Percentiles rank a stretch among this genome's conserved stretches.
Conservation (phyloP, 1,140 invertebrate genomes). For the Goniozus legneri region DNA sequence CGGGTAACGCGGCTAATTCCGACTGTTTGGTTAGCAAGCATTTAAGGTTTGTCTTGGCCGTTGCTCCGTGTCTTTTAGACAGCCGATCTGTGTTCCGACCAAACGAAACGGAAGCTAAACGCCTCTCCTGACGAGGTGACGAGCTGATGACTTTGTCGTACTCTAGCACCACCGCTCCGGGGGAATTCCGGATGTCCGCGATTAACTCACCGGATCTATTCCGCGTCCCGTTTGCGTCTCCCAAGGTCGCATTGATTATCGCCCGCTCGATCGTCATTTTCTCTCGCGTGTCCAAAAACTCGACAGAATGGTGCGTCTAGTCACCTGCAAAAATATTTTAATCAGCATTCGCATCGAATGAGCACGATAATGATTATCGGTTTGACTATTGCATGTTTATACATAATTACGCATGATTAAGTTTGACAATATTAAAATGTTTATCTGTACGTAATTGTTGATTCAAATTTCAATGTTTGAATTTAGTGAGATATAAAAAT, state of each 20-base stretch:
- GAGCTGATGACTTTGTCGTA: constrained; percentile 35
- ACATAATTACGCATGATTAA: too few species aligned
- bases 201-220: neutral
- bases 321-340: too few species aligned
- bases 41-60: constrained; percentile 56
- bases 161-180: neutral
- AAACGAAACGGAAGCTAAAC: constrained; percentile 49
- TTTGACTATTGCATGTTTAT: too few species aligned
- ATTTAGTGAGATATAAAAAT: too few species aligned
- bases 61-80: constrained; percentile 54
- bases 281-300: too few species aligned
- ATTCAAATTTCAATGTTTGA: too few species aligned
- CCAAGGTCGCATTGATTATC: neutral
- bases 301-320: too few species aligned
- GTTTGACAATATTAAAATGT: too few species aligned
- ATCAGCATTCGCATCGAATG: too few species aligned
- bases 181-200: neutral
- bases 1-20: constrained; percentile 51
- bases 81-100: constrained; percentile 53
- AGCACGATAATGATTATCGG: too few species aligned
- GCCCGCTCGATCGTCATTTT: too few species aligned
- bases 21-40: constrained; percentile 56
- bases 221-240: neutral
- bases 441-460: too few species aligned
- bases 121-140: constrained; percentile 41